Conservation (phyloP, 2,888 invertebrate genomes). For the Vesta saturnalis region DNA sequence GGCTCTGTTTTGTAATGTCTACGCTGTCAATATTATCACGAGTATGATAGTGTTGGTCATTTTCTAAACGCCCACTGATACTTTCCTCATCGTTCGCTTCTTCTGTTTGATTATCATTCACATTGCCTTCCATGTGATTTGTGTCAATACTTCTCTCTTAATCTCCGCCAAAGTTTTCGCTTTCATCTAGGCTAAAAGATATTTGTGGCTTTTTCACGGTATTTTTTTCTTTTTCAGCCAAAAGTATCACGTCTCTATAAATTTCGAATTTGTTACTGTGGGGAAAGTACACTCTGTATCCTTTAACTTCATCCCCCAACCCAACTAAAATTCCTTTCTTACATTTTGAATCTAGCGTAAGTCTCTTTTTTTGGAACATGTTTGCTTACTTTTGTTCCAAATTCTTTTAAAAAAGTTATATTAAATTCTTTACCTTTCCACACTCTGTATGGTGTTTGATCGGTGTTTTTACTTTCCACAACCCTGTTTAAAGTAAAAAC, state of each 20-base stretch:
- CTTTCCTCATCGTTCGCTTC: no score
- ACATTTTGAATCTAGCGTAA: constrained; percentile 53
- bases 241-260: constrained; percentile 38
- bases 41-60: no score
- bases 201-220: neutral
- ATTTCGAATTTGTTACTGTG: constrained; percentile 36
- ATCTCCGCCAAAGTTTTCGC: neutral
- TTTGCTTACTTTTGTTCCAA: constrained; percentile 48
- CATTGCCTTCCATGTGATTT: neutral
- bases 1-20: no score
- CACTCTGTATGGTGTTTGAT: constrained; percentile 53
- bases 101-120: constrained; percentile 1
- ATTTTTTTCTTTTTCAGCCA: neutral
- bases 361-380: constrained; percentile 54
- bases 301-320: constrained; percentile 48
- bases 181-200: neutral
- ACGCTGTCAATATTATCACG: no score
- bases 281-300: constrained; percentile 38
- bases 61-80: no score
- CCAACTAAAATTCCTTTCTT: constrained; percentile 53
- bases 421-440: constrained; percentile 53
- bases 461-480: constrained; percentile 18
- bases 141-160: neutral
- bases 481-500: constrained; percentile 42
- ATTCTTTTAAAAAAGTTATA: constrained; percentile 35